Evolutionary conservation across 2,113 vertebrate genomes (phyloP).

Genomic region (Podiceps cristatus): DNA sequence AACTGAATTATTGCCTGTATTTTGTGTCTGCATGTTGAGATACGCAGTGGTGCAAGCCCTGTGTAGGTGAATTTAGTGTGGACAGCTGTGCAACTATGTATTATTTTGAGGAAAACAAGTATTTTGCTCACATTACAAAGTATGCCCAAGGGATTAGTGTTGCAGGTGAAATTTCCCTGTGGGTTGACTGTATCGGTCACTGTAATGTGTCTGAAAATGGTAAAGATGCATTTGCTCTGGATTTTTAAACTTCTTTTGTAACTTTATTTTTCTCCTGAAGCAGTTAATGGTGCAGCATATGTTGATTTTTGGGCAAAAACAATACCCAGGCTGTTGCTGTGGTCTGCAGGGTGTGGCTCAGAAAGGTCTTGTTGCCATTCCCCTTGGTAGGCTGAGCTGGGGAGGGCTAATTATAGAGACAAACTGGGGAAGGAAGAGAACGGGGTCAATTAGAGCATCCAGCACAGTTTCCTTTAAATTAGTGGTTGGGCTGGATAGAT

Average conservation of each 20-base stretch:
- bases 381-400: constrained; percentile 51
- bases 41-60: background rate
- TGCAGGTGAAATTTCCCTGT: background rate
- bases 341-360: constrained; percentile 69
- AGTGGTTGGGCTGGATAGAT: constrained; percentile 61
- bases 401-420: constrained; percentile 76
- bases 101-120: background rate
- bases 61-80: accelerated
- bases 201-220: background rate
- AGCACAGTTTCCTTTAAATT: constrained; percentile 76
- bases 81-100: background rate
- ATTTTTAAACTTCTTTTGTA: background rate
- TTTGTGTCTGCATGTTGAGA: background rate
- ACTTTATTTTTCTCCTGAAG: background rate
- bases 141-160: background rate
- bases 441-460: constrained; percentile 69
- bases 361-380: constrained; percentile 62
- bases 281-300: constrained; percentile 70
- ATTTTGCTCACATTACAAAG: background rate
- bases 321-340: constrained; percentile 63
- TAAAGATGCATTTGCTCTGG: accelerated
- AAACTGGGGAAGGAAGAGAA: constrained; percentile 75
- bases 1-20: background rate
- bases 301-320: constrained; percentile 68
- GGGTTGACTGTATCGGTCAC: background rate